Conservation (phyloP, 92 coral and sea anemone genomes). For the Pocillopora grandis region DNA sequence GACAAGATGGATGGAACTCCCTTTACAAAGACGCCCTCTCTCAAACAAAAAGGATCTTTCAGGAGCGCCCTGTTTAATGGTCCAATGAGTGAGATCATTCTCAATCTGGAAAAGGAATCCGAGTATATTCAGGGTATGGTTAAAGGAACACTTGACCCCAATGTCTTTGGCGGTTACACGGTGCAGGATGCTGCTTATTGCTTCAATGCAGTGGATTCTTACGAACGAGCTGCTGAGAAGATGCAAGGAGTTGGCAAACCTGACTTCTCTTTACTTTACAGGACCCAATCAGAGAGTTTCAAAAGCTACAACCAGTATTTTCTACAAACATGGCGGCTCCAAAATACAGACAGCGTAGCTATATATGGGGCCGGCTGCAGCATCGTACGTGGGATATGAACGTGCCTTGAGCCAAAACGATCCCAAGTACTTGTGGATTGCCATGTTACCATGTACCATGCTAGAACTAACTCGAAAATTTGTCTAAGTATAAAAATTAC, state of each 20-base stretch:
- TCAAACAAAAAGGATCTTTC: conserved; percentile 19
- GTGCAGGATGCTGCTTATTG: conserved; percentile 67
- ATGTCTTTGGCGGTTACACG: conserved; percentile 63
- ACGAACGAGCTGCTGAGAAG: conserved; percentile 16
- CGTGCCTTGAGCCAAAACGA: conserved; percentile 38
- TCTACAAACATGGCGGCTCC: conserved; percentile 44
- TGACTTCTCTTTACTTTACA: conserved; percentile 31
- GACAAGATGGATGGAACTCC: conserved; percentile 2
- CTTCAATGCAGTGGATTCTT: conserved; percentile 48
- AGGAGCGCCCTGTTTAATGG: conserved; percentile 34
- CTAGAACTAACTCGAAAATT: background rate
- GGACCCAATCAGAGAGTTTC: conserved; percentile 37
- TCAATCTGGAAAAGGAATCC: conserved; percentile 38
- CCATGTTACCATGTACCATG: no score
- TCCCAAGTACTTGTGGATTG: background rate
- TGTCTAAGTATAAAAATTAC: background rate
- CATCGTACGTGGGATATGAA: conserved; percentile 49
- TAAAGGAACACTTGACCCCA: conserved; percentile 48
- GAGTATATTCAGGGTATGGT: conserved; percentile 51
- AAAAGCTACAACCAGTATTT: conserved; percentile 50
- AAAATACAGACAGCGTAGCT: conserved; percentile 53
- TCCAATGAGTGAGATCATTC: conserved; percentile 33
- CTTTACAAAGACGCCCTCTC: background rate
- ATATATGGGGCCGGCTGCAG: conserved; percentile 65
- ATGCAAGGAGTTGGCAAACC: conserved; percentile 24